Evolutionary conservation across 2,113 vertebrate species (phyloP).

Genomic region (Mastomys natalensis): DNA sequence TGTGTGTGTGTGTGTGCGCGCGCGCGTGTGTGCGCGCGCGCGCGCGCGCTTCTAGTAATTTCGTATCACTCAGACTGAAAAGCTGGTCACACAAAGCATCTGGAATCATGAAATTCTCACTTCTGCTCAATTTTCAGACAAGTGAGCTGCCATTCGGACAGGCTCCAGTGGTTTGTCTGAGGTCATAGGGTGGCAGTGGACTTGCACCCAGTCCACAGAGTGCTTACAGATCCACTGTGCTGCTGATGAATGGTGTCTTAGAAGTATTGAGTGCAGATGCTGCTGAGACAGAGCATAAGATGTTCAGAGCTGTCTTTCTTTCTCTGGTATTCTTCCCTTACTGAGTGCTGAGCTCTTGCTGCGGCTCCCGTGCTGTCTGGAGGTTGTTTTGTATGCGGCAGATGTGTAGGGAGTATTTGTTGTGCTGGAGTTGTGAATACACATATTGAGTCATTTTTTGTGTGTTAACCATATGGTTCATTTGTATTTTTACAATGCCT

Average conservation of each 20-base stretch:
- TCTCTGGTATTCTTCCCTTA: background rate
- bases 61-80: background rate
- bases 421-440: background rate
- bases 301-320: background rate
- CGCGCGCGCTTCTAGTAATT: rapidly evolving
- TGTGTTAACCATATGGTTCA: too few relatives aligned
- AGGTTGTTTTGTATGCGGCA: background rate
- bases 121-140: background rate
- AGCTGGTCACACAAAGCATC: background rate
- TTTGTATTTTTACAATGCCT: background rate
- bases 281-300: background rate
- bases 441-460: rapidly evolving
- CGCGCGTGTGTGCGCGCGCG: too few relatives aligned
- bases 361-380: too few relatives aligned
- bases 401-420: rapidly evolving
- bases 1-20: too few relatives aligned
- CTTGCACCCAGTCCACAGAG: background rate
- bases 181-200: background rate
- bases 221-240: background rate
- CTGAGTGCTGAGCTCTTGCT: rapidly evolving
- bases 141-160: background rate
- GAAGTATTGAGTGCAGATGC: background rate
- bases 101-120: background rate
- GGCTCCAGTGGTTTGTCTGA: background rate
- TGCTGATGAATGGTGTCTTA: background rate